These are phyloP conservation scores for Drosophila leonis DNA, from an alignment of 2,888 invertebrate genomes.

Conservation along the genomic window DNA sequence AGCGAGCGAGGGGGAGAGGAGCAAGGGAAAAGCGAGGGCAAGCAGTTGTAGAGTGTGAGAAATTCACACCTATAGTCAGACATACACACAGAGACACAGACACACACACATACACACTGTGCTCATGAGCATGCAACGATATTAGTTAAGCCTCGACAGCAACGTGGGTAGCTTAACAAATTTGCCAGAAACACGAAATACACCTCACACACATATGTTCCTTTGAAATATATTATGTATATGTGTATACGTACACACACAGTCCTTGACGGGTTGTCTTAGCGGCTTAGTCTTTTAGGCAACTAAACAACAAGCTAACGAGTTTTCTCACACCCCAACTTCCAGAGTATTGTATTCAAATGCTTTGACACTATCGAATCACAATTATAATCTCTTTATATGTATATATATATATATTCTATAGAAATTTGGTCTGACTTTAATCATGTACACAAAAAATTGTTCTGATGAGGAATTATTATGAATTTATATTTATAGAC, in stretches of 20 bases:
- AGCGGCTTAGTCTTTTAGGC: not conserved
- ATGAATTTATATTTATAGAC: too few species aligned
- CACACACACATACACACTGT: slow-evolving; percentile 1
- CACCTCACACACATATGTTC: not conserved
- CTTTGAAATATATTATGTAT: not conserved
- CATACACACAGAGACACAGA: not conserved
- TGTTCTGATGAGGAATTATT: too few species aligned
- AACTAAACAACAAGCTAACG: not conserved
- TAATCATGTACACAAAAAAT: too few species aligned
- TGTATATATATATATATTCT: too few species aligned
- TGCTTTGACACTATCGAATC: not conserved
- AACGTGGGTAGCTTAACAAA: slow-evolving; percentile 51
- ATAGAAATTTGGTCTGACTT: too few species aligned
- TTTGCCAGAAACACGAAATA: slow-evolving; percentile 24
- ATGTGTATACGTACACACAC: not conserved
- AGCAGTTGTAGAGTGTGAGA: slow-evolving; percentile 14
- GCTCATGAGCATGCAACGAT: slow-evolving; percentile 50
- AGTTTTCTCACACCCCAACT: not conserved
- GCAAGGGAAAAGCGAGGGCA: not conserved
- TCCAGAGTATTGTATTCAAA: not conserved
- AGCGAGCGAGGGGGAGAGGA: slow-evolving; percentile 1
- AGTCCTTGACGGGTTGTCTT: not conserved
- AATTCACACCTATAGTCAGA: slow-evolving; percentile 28
- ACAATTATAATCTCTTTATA: too few species aligned
- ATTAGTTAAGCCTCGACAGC: slow-evolving; percentile 23